phyloP scores from a whole-genome alignment of 2,888 invertebrate species.

The Abrostola triplasia region DNA sequence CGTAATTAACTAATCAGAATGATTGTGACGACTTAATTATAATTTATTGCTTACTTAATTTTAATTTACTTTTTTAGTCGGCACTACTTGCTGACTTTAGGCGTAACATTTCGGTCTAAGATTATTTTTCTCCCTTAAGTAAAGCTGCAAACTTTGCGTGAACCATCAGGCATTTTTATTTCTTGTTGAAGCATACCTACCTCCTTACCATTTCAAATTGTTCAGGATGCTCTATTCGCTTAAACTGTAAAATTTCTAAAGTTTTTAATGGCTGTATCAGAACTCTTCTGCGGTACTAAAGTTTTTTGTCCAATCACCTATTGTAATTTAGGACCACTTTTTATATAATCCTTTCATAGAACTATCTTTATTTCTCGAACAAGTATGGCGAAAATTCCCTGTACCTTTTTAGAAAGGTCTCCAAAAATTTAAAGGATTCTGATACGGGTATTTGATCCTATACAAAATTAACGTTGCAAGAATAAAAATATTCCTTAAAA shows the following conservation, averaged over 20 bases:
- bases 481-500: conserved; percentile 37
- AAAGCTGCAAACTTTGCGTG: too few relatives aligned
- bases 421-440: conserved; percentile 35
- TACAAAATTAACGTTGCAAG: conserved; percentile 43
- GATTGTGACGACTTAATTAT: conserved; percentile 38
- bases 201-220: too few relatives aligned
- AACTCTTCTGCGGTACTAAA: too few relatives aligned
- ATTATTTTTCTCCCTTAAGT: too few relatives aligned
- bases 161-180: too few relatives aligned
- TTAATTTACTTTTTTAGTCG: conserved; percentile 7
- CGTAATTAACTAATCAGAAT: conserved; percentile 32
- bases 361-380: background rate
- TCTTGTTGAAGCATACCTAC: too few relatives aligned
- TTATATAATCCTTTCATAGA: background rate
- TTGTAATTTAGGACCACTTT: background rate
- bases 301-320: background rate
- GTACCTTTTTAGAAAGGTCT: conserved; percentile 12
- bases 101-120: background rate
- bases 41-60: conserved; percentile 33
- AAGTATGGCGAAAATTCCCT: conserved; percentile 15
- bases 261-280: too few relatives aligned
- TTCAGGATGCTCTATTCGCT: too few relatives aligned
- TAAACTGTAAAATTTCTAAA: too few relatives aligned
- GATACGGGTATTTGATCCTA: conserved; percentile 48
- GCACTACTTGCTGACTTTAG: background rate